These are phyloP conservation scores for Arenaria interpres DNA, from an alignment of 2,113 vertebrate genomes.

Conservation along the genomic window DNA sequence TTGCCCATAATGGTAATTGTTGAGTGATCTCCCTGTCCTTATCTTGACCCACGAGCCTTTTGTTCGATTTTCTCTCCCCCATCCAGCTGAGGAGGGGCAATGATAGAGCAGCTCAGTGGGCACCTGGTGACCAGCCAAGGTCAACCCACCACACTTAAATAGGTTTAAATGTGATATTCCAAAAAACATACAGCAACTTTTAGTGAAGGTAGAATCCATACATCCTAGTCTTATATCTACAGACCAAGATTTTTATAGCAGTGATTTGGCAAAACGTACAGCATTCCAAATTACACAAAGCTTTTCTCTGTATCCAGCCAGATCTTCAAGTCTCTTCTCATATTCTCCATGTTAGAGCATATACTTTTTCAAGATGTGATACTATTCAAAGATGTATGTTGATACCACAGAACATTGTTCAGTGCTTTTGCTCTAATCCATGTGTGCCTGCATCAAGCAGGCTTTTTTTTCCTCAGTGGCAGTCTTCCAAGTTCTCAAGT, in stretches of 20 bases:
- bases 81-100: neutral
- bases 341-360: neutral
- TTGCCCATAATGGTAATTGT: neutral
- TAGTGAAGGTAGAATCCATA: neutral
- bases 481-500: neutral
- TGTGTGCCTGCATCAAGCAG: neutral
- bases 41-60: neutral
- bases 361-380: neutral
- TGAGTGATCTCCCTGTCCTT: neutral
- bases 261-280: neutral
- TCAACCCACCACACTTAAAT: neutral
- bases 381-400: neutral
- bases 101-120: neutral
- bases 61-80: neutral
- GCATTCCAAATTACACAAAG: neutral
- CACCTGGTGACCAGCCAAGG: neutral
- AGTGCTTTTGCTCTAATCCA: neutral
- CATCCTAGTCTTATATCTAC: neutral
- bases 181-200: neutral
- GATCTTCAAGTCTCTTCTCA: slow-evolving; percentile 24
- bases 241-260: neutral
- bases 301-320: neutral
- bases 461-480: neutral
- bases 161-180: neutral
- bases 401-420: neutral